Evolutionary conservation across 2,888 invertebrate species (phyloP).

Genomic region (Xylota segnis): DNA sequence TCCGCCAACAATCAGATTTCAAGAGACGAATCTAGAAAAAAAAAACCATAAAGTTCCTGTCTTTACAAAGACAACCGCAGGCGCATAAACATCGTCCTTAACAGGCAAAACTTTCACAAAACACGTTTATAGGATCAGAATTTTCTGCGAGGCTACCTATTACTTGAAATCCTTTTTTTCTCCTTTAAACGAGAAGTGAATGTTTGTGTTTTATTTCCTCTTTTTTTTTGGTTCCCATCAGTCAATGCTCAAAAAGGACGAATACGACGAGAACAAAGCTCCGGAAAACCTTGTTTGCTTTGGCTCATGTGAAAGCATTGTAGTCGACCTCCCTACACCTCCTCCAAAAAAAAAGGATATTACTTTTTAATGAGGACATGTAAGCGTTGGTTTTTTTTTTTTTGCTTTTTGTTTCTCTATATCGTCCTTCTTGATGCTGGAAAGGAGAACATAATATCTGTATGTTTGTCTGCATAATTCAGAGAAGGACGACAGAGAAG

Average conservation of each 20-base stretch:
- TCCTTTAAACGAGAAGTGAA: slow-evolving; percentile 6
- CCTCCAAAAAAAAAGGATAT: slow-evolving; percentile 62
- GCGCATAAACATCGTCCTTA: slow-evolving; percentile 18
- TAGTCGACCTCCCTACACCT: slow-evolving; percentile 42
- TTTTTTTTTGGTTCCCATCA: slow-evolving; percentile 37
- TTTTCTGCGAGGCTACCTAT: slow-evolving; percentile 20
- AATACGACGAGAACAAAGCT: slow-evolving; percentile 23
- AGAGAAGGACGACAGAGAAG: slow-evolving; percentile 62
- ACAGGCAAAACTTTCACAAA: slow-evolving; percentile 41
- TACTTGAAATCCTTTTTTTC: not conserved
- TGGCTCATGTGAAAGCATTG: slow-evolving; percentile 54
- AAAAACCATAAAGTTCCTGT: slow-evolving; percentile 10
- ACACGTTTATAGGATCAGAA: slow-evolving; percentile 49
- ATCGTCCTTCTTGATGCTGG: slow-evolving; percentile 46
- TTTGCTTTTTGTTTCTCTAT: slow-evolving; percentile 30
- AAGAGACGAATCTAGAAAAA: slow-evolving; percentile 20
- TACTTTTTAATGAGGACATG: slow-evolving; percentile 75
- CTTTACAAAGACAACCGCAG: slow-evolving; percentile 48
- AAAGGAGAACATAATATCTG: not conserved
- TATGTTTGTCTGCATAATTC: slow-evolving; percentile 61
- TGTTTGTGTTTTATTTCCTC: not conserved
- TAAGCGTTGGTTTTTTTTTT: slow-evolving; percentile 47
- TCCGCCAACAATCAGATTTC: not conserved
- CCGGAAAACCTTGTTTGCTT: slow-evolving; percentile 62
- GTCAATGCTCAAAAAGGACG: slow-evolving; percentile 33